phyloP scores from a whole-genome alignment of 2,888 invertebrate genomes.

The Tetramorium bicarinatum region DNA sequence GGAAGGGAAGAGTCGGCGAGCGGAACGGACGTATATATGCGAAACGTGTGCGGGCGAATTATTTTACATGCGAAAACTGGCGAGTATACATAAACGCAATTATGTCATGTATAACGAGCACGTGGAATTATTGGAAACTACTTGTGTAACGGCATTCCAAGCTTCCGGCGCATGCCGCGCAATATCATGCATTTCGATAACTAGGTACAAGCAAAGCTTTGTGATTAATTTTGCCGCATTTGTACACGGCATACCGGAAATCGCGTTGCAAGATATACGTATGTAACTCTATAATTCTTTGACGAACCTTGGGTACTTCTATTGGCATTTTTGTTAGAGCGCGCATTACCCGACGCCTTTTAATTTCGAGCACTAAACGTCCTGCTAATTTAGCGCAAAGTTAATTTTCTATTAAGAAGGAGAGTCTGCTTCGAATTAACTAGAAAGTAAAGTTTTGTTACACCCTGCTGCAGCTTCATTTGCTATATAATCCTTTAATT shows the following conservation, averaged over 20 bases:
- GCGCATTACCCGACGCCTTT: background rate
- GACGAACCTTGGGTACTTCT: background rate
- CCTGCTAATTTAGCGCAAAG: constrained; percentile 2
- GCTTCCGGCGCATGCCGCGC: constrained; percentile 43
- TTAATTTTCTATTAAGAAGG: constrained; percentile 26
- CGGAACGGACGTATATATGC: background rate
- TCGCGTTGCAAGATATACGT: background rate
- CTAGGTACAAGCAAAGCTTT: constrained; percentile 3
- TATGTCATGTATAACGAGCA: constrained; percentile 47
- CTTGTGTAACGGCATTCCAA: constrained; percentile 53
- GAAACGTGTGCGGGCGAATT: constrained; percentile 32
- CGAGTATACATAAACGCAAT: constrained; percentile 40
- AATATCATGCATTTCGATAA: constrained; percentile 57
- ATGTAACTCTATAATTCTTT: background rate
- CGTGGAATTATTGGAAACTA: constrained; percentile 45
- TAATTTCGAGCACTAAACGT: background rate
- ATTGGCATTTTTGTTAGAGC: background rate
- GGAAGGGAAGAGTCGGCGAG: background rate
- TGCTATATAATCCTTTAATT: constrained; percentile 41
- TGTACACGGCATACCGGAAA: constrained; percentile 29
- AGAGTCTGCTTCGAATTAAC: constrained; percentile 28
- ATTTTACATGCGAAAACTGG: constrained; percentile 37
- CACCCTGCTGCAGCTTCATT: constrained; percentile 23
- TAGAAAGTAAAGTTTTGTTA: constrained; percentile 51
- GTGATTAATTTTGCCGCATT: constrained; percentile 21